These are phyloP conservation scores for Dendrocopos noguchii DNA, from an alignment of 2,113 vertebrate genomes.

Conservation along the genomic window DNA sequence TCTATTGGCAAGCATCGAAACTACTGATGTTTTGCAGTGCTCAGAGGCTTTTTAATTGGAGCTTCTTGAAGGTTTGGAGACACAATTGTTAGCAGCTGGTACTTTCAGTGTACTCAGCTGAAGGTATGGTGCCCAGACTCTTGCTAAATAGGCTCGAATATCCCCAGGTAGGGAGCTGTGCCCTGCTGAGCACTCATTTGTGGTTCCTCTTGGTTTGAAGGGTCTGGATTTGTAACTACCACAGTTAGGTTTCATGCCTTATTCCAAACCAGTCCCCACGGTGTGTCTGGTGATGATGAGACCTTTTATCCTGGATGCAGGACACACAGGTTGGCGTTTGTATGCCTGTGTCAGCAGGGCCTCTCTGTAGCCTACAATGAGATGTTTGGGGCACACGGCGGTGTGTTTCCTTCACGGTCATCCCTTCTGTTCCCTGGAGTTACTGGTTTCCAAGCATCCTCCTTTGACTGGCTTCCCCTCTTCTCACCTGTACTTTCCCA, in stretches of 20 bases:
- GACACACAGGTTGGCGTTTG: not conserved
- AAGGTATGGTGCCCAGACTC: not conserved
- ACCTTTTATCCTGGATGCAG: not conserved
- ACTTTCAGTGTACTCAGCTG: not conserved
- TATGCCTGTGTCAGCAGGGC: not conserved
- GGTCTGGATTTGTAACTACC: not conserved
- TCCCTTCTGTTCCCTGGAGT: not conserved
- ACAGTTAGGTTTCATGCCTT: not conserved
- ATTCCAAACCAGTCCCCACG: not conserved
- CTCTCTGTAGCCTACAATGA: conserved; percentile 1
- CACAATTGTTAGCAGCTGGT: not conserved
- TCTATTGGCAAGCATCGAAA: not conserved
- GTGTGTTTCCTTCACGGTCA: not conserved
- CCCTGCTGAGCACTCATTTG: not conserved
- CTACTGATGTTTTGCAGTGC: not conserved
- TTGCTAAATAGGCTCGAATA: not conserved
- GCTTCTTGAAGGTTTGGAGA: not conserved
- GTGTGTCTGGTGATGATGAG: not conserved
- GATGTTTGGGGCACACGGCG: not conserved
- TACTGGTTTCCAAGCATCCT: not conserved
- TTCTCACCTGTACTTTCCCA: not conserved
- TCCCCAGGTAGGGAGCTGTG: not conserved
- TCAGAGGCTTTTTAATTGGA: not conserved
- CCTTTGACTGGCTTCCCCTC: not conserved
- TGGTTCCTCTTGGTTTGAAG: not conserved